These are phyloP conservation scores for Lophura nycthemera DNA, from an alignment of 2,113 vertebrate genomes.

Conservation along the genomic window DNA sequence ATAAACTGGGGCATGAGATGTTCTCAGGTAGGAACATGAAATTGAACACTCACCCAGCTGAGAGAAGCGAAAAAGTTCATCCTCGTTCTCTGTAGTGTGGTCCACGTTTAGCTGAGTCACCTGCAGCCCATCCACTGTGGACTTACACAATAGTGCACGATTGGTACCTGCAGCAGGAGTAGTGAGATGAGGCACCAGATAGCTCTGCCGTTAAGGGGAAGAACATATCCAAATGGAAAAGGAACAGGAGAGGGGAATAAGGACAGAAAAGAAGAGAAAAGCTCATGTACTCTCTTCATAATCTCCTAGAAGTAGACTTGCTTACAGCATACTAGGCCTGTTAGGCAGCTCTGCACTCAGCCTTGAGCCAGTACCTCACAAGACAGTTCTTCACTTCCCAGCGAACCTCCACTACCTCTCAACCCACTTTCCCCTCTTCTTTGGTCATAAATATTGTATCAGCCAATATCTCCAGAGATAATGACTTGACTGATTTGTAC, in stretches of 20 bases:
- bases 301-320: background rate
- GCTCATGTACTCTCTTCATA: background rate
- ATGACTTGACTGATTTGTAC: background rate
- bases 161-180: conserved; percentile 86
- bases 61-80: conserved; percentile 92
- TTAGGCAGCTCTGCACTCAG: background rate
- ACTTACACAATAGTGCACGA: conserved; percentile 92
- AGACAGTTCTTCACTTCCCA: background rate
- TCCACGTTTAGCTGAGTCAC: conserved; percentile 93
- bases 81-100: conserved; percentile 93
- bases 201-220: background rate
- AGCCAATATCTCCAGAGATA: background rate
- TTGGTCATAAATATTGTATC: background rate
- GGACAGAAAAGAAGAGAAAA: conserved; percentile 42
- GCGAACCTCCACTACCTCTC: background rate
- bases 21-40: background rate
- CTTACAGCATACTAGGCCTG: background rate
- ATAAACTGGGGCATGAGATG: background rate
- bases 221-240: background rate
- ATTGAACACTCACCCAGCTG: conserved; percentile 86
- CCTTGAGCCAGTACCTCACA: background rate
- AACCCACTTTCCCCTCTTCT: background rate
- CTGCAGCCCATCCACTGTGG: conserved; percentile 92
- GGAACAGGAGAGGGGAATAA: background rate
- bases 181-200: conserved; percentile 44